phyloP scores from a whole-genome alignment of 2,113 vertebrate species.

The Callipepla californica region DNA sequence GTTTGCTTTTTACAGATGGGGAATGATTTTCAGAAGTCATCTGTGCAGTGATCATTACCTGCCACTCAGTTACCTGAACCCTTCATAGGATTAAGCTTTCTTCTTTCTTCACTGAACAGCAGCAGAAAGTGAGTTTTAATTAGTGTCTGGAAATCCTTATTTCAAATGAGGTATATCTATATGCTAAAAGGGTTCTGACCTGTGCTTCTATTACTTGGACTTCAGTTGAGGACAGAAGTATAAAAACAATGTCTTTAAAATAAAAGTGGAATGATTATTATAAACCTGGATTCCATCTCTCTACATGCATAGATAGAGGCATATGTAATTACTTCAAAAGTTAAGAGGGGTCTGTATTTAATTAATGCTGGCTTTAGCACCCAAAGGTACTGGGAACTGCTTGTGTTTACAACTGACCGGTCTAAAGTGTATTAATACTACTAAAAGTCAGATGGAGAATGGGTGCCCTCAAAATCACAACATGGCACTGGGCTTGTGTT shows the following conservation, averaged over 20 bases:
- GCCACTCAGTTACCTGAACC: neutral
- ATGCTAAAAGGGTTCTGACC: neutral
- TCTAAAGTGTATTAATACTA: neutral
- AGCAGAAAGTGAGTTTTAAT: slow-evolving; percentile 41
- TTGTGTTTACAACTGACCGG: neutral
- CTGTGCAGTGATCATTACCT: neutral
- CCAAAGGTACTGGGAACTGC: neutral
- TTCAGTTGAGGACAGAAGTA: slow-evolving; percentile 10
- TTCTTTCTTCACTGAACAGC: slow-evolving; percentile 10
- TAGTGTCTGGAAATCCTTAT: neutral
- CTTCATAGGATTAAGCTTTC: slow-evolving; percentile 3
- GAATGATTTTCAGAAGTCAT: slow-evolving; percentile 23
- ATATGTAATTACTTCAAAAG: neutral
- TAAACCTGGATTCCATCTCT: slow-evolving; percentile 12
- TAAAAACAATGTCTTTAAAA: slow-evolving; percentile 9
- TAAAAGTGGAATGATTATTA: slow-evolving; percentile 18
- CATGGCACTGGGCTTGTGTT: neutral
- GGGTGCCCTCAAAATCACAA: neutral
- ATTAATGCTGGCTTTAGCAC: neutral
- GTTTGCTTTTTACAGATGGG: slow-evolving; percentile 25
- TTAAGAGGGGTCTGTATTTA: neutral
- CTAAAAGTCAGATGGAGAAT: neutral
- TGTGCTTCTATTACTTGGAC: neutral
- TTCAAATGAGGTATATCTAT: neutral
- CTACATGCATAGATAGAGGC: neutral